phyloP scores from a whole-genome alignment of 2,888 invertebrate genomes.

The Lithophane socia region DNA sequence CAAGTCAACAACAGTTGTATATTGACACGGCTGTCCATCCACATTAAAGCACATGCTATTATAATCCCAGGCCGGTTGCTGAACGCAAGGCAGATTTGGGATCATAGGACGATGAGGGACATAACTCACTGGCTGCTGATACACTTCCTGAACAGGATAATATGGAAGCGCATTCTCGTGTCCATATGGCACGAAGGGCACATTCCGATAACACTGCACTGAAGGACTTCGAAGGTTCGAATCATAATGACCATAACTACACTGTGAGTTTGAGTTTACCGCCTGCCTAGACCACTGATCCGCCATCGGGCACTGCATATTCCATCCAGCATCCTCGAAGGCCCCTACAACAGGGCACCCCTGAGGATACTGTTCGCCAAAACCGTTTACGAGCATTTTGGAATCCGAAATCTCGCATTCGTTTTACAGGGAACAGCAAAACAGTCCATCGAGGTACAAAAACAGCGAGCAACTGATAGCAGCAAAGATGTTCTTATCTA shows the following conservation, averaged over 20 bases:
- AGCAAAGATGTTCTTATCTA: slow-evolving; percentile 86
- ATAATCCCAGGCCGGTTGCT: slow-evolving; percentile 91
- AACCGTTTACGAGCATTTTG: slow-evolving; percentile 81
- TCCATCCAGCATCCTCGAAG: slow-evolving; percentile 80
- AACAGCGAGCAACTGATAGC: slow-evolving; percentile 88
- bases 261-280: slow-evolving; percentile 70
- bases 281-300: slow-evolving; percentile 79
- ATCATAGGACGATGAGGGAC: slow-evolving; percentile 71
- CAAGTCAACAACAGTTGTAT: slow-evolving; percentile 92
- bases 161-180: slow-evolving; percentile 71
- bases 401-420: slow-evolving; percentile 67
- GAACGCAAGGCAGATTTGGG: slow-evolving; percentile 87
- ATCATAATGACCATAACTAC: slow-evolving; percentile 74
- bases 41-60: slow-evolving; percentile 92
- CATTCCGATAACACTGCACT: slow-evolving; percentile 78
- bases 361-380: slow-evolving; percentile 72
- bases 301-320: slow-evolving; percentile 79
- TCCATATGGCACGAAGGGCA: slow-evolving; percentile 69
- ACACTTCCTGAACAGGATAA: slow-evolving; percentile 70
- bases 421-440: slow-evolving; percentile 68
- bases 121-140: slow-evolving; percentile 69
- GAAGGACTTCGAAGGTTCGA: slow-evolving; percentile 71
- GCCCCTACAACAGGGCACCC: slow-evolving; percentile 78
- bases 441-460: slow-evolving; percentile 86
- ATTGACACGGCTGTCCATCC: slow-evolving; percentile 92